These are phyloP conservation scores for Psilopsiagon aurifrons DNA, from an alignment of 2,113 vertebrate species.

Conservation along the genomic window DNA sequence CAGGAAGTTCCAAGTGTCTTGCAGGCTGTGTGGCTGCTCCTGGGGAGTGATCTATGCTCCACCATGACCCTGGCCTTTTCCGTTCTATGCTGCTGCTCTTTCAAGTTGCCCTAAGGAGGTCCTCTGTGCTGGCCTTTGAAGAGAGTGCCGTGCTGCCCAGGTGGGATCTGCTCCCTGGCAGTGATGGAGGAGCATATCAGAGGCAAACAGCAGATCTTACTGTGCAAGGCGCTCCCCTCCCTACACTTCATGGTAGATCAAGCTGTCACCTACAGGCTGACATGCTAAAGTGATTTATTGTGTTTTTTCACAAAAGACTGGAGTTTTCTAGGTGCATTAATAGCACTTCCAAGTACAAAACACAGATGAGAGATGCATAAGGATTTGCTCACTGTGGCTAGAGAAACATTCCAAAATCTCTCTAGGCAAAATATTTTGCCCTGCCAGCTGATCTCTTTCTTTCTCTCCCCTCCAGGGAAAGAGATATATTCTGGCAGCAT, in stretches of 20 bases:
- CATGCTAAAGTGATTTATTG: neutral
- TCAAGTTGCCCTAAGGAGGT: slow-evolving; percentile 40
- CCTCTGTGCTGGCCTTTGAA: slow-evolving; percentile 42
- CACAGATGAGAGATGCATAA: neutral
- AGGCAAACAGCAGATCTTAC: neutral
- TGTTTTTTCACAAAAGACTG: neutral
- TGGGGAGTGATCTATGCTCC: slow-evolving; percentile 46
- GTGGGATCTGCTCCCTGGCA: slow-evolving; percentile 31
- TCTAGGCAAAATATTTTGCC: neutral
- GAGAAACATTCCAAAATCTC: neutral
- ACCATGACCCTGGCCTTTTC: slow-evolving; percentile 38
- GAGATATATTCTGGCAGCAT: slow-evolving; percentile 17
- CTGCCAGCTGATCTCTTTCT: neutral
- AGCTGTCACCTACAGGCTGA: slow-evolving; percentile 1
- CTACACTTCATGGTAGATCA: neutral
- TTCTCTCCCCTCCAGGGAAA: neutral
- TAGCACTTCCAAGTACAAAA: neutral
- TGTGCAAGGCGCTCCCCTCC: neutral
- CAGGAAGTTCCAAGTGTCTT: slow-evolving; percentile 15
- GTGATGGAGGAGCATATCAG: neutral
- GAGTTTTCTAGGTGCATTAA: neutral
- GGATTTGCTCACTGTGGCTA: neutral
- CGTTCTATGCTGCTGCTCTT: neutral
- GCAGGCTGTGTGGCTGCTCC: slow-evolving; percentile 29
- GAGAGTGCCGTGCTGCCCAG: neutral